Evolutionary conservation across 2,113 vertebrate genomes (phyloP).

Genomic region (Pseudorasbora parva): DNA sequence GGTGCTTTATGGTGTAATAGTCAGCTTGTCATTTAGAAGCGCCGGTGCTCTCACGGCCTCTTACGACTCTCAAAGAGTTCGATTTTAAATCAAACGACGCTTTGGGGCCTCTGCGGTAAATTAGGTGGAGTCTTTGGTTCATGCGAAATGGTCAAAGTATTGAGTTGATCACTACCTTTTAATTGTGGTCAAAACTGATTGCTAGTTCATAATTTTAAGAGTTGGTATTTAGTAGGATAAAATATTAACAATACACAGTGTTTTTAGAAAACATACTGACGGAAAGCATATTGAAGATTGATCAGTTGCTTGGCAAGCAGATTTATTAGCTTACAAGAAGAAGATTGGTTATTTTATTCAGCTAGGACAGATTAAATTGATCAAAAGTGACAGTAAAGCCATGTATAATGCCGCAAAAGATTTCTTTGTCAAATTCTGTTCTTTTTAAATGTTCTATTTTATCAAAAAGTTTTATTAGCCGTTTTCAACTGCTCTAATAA

Average conservation of each 20-base stretch:
- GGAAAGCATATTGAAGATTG: no score
- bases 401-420: neutral
- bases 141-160: neutral
- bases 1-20: slow-evolving; percentile 65
- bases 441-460: no score
- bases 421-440: neutral
- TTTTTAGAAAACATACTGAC: neutral
- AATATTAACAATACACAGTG: neutral
- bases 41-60: neutral
- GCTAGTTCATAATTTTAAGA: neutral
- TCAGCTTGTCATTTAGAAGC: slow-evolving; percentile 68
- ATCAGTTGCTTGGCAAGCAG: no score
- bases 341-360: neutral
- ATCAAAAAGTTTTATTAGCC: no score
- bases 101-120: slow-evolving; percentile 46
- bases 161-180: neutral
- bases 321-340: neutral
- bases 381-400: neutral
- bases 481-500: no score
- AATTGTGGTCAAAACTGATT: neutral
- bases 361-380: neutral
- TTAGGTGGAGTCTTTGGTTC: slow-evolving; percentile 39
- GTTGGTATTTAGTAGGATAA: neutral
- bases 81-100: slow-evolving; percentile 27
- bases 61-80: slow-evolving; percentile 18